Base-by-base conservation (phyloP, 2,113 vertebrate genomes). In the Ageneiosus marmoratus region DNA sequence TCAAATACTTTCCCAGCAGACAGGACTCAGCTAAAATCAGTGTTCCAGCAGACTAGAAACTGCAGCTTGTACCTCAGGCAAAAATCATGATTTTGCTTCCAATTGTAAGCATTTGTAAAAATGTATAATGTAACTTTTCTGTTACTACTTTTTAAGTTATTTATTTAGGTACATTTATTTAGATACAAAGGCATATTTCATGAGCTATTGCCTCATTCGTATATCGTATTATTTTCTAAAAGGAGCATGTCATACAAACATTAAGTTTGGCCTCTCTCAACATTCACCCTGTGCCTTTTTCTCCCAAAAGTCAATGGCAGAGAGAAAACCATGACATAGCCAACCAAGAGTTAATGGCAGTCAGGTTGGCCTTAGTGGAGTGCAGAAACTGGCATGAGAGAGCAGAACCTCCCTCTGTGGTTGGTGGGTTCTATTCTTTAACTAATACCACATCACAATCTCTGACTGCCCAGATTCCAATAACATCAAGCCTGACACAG, bases 181-280 rank as follows among this genome's bases (percentile, higher is more conserved):
- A 24, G 34, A 22, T 41, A 24, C 65, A 69, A 44, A 9, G 7
- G 20, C 63, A 69, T 69, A 44, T 69, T 41, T 69, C 24, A 44
- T 69, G 20, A 69, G 24, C 65, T 41, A 69, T 69, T 41, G 65
- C 34, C 65, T 69, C 20, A 69, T 69, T 69, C 44, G 34, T 69
- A 37, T 65, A 34, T 34, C 34, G 62, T 65, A 65, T 8, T 34
- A 37, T 29, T 65, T 37, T 34, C 11, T 34, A 37, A 63, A 62
- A 63, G 29, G 18, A 34, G 29, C 32, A 20, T 65, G 32, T 65
- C 20, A 20, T 34, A 18, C 62, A 65, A 34, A 65, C 18, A 34
- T 65, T 18, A 65, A 65, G 29, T 65, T 22, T 69, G 37, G 2
- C 37, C 37, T 41, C 37, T 41, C 37, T 41, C 37, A 41, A 5